A percentile compares a stretch with the other conserved stretches of the same genome.
Conservation (phyloP, 1,140 invertebrate genomes). For the Steinernema khuongi region DNA sequence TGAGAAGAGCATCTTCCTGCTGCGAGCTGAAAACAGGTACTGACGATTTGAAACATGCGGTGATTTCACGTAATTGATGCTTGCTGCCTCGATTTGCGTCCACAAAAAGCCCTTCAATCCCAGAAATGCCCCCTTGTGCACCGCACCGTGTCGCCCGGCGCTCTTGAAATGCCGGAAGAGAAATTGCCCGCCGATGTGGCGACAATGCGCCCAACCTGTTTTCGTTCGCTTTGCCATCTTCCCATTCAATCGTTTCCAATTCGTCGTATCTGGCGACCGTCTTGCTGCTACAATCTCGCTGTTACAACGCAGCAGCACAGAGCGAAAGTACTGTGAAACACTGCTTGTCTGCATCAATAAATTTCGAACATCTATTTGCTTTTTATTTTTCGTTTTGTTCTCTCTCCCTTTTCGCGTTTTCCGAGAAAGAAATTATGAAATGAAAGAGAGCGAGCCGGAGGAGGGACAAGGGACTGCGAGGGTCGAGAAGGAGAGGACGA, state of each 20-base stretch:
- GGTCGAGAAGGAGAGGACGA: not conserved
- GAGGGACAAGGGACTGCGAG: not conserved
- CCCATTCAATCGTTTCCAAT: not conserved
- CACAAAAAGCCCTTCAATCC: constrained; percentile 11
- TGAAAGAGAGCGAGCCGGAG: not conserved
- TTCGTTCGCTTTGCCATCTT: not conserved
- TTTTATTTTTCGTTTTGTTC: not conserved
- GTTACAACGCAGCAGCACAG: too few relatives aligned
- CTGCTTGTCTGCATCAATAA: not conserved
- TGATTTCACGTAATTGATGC: constrained; percentile 23
- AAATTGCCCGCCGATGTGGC: not conserved
- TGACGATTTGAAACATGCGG: not conserved
- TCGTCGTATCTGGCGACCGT: not conserved
- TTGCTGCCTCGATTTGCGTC: constrained; percentile 5
- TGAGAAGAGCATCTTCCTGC: constrained; percentile 47
- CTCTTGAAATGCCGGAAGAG: constrained; percentile 15
- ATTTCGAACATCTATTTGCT: not conserved
- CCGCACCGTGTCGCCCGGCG: not conserved
- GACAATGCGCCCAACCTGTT: constrained; percentile 6
- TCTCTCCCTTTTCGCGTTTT: not conserved
- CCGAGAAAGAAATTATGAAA: not conserved
- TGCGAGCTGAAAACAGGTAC: constrained; percentile 42
- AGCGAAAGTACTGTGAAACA: not conserved
- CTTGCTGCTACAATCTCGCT: constrained; percentile 4
- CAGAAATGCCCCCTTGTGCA: constrained; percentile 3